phyloP scores from a whole-genome alignment of 1,140 invertebrate genomes.

The Ganaspis sp. region DNA sequence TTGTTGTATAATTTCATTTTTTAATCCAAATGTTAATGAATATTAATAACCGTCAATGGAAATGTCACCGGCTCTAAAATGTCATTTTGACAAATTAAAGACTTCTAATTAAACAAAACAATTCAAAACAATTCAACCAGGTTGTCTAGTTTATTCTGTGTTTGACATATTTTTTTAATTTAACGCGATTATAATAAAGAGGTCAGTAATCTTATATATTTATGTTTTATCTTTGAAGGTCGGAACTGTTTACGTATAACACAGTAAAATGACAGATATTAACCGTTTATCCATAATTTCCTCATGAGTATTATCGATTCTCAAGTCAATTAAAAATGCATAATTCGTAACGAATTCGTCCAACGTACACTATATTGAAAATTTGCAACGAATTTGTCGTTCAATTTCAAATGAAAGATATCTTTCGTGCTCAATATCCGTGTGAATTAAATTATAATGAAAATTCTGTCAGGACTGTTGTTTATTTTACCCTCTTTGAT shows the following conservation, averaged over 20 bases:
- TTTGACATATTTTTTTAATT: slow-evolving; percentile 15
- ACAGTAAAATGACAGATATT: not conserved
- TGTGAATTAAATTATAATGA: no score
- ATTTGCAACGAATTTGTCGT: not conserved
- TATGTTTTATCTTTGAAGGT: not conserved
- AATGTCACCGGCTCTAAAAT: no score
- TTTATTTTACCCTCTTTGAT: no score
- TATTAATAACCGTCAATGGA: no score
- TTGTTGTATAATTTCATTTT: no score
- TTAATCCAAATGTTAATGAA: no score
- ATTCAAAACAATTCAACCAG: not conserved
- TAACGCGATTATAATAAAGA: slow-evolving; percentile 1
- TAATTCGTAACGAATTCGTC: not conserved
- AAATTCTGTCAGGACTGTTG: no score
- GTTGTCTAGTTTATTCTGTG: not conserved
- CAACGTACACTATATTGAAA: not conserved
- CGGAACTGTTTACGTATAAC: slow-evolving; percentile 5
- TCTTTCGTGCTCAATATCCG: no score
- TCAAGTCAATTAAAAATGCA: not conserved
- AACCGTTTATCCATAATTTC: slow-evolving; percentile 14
- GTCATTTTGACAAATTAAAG: no score
- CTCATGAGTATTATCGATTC: slow-evolving; percentile 2
- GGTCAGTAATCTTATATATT: slow-evolving; percentile 14
- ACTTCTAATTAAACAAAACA: no score
- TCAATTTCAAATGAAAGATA: not conserved